Percentiles rank a stretch among this genome's conserved stretches.
phyloP scores from a whole-genome alignment of 2,888 invertebrate genomes.

The Leptinotarsa tumamoca region DNA sequence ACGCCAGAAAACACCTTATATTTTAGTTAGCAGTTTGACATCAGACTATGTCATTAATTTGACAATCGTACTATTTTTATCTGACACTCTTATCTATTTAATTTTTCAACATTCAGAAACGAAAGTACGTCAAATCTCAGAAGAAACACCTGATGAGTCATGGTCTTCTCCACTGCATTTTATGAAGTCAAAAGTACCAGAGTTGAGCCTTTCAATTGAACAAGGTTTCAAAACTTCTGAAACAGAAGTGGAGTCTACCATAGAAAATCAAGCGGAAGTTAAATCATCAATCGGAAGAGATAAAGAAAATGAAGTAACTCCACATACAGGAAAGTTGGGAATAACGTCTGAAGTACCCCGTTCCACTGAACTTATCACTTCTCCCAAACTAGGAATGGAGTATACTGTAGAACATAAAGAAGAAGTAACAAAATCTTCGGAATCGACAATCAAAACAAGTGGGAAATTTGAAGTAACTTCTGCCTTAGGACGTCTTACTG shows the following conservation, averaged over 20 bases:
- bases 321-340: not conserved
- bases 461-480: not conserved
- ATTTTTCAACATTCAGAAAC: no score
- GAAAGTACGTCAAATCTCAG: no score
- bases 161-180: no score
- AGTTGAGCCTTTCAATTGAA: not conserved
- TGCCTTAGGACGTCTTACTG: not conserved
- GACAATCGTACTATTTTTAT: no score
- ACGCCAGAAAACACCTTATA: no score
- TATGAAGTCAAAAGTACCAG: no score
- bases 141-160: no score
- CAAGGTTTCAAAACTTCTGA: not conserved
- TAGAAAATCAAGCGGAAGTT: not conserved
- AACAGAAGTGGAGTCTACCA: not conserved
- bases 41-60: no score
- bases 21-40: no score
- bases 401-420: not conserved
- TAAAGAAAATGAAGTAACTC: not conserved
- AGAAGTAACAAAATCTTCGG: not conserved
- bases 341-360: not conserved
- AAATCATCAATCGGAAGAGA: not conserved
- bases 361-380: not conserved
- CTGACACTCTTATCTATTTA: no score
- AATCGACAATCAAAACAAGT: not conserved
- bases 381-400: not conserved